Evolutionary conservation across 2,888 invertebrate genomes (phyloP).

Genomic region (Leptinotarsa juncta): DNA sequence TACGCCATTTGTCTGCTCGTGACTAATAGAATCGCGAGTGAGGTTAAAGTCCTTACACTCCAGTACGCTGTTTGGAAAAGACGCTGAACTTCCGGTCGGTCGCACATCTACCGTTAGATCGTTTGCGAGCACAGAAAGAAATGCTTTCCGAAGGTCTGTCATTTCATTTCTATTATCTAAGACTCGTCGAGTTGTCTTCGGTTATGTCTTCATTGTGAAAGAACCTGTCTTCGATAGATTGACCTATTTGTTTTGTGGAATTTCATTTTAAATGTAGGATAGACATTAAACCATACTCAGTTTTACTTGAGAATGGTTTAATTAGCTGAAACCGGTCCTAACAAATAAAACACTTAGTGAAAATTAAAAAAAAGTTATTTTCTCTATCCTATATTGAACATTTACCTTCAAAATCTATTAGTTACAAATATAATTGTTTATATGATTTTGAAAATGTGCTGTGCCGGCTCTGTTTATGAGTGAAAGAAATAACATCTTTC

Average conservation of each 20-base stretch:
- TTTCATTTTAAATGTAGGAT: too few species aligned
- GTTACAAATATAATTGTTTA: too few species aligned
- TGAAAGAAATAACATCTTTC: too few species aligned
- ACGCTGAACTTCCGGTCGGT: conserved; percentile 63
- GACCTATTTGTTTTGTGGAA: neutral
- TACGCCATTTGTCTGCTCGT: conserved; percentile 46
- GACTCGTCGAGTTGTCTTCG: neutral
- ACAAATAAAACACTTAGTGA: too few species aligned
- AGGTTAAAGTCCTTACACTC: conserved; percentile 64
- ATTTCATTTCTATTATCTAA: conserved; percentile 11
- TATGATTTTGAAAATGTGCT: too few species aligned
- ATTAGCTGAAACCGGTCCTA: too few species aligned
- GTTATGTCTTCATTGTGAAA: neutral
- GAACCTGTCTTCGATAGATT: neutral
- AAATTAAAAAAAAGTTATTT: too few species aligned
- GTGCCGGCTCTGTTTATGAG: too few species aligned
- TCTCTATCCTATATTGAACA: too few species aligned
- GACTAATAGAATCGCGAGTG: conserved; percentile 50
- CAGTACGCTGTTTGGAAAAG: conserved; percentile 61
- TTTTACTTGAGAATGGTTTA: too few species aligned
- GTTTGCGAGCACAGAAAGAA: conserved; percentile 6
- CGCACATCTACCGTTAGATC: conserved; percentile 59
- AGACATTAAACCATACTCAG: too few species aligned
- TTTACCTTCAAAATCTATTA: too few species aligned
- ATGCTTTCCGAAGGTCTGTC: neutral